phyloP scores from a whole-genome alignment of 1,140 invertebrate genomes.

The Holotrichia oblita region DNA sequence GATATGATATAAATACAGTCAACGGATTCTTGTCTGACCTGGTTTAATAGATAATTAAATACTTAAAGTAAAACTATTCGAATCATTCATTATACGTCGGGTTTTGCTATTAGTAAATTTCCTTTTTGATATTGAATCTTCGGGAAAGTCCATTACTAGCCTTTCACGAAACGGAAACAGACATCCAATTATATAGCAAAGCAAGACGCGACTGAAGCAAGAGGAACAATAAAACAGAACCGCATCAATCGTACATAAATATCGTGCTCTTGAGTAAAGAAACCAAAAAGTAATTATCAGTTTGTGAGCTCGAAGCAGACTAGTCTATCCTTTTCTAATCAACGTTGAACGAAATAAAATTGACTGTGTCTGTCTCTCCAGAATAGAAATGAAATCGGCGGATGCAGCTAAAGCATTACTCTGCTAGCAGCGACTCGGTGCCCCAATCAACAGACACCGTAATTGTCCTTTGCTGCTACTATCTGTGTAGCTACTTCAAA shows the following conservation, averaged over 20 bases:
- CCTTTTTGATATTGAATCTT: not conserved
- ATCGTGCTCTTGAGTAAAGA: conserved; percentile 13
- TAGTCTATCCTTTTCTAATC: not conserved
- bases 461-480: not conserved
- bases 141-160: conserved; percentile 13
- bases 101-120: not conserved
- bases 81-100: no score
- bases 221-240: not conserved
- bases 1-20: no score
- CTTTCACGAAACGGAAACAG: conserved; percentile 25
- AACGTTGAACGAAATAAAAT: not conserved
- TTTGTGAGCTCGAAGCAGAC: not conserved
- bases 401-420: not conserved
- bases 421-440: not conserved
- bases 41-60: no score
- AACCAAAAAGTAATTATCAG: conserved; percentile 33
- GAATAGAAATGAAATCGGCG: conserved; percentile 7
- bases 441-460: not conserved
- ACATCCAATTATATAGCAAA: conserved; percentile 23
- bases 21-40: no score
- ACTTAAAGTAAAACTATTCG: no score
- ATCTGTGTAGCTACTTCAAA: not conserved
- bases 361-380: not conserved
- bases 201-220: conserved; percentile 10
- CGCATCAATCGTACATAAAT: conserved; percentile 22